phyloP scores from a whole-genome alignment of 37 sponge, comb jelly and placozoan genomes.

The Lycopodina hypogea region DNA sequence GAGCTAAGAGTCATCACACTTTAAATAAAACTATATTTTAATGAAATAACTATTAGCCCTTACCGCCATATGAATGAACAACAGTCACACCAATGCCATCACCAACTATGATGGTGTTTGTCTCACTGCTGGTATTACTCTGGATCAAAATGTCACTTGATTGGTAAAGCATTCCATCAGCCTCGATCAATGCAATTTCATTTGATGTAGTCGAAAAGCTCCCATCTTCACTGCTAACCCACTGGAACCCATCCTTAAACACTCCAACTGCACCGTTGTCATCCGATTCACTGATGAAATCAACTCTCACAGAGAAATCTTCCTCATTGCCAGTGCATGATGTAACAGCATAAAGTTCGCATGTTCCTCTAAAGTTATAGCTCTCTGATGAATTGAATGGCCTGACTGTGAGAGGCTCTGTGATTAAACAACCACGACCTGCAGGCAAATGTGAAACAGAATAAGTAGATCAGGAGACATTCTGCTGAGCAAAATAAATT shows the following conservation, averaged over 20 bases:
- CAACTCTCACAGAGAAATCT: constrained; percentile 38
- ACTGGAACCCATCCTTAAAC: neutral
- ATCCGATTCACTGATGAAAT: constrained; percentile 21
- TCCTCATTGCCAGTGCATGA: constrained; percentile 9
- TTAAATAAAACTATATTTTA: too few relatives aligned
- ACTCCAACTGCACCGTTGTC: constrained; percentile 42
- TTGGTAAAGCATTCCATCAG: neutral
- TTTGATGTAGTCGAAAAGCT: neutral
- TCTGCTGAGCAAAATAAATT: too few relatives aligned
- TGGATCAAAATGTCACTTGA: neutral
- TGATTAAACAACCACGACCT: constrained; percentile 12
- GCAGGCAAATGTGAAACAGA: too few relatives aligned
- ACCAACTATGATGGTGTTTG: neutral
- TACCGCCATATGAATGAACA: neutral
- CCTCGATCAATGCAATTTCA: neutral
- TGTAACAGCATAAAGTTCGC: constrained; percentile 36
- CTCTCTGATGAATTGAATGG: constrained; percentile 1
- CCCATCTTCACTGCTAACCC: constrained; percentile 27
- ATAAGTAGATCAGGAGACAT: too few relatives aligned
- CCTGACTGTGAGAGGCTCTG: constrained; percentile 10
- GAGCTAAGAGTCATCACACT: too few relatives aligned
- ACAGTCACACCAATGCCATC: neutral
- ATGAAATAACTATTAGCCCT: neutral
- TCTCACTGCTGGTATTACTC: neutral
- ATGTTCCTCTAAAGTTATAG: constrained; percentile 39